Percentiles rank a stretch among this genome's conserved stretches.
Conservation (phyloP, 2,888 invertebrate species). For the Eupeodes latifasciatus region DNA sequence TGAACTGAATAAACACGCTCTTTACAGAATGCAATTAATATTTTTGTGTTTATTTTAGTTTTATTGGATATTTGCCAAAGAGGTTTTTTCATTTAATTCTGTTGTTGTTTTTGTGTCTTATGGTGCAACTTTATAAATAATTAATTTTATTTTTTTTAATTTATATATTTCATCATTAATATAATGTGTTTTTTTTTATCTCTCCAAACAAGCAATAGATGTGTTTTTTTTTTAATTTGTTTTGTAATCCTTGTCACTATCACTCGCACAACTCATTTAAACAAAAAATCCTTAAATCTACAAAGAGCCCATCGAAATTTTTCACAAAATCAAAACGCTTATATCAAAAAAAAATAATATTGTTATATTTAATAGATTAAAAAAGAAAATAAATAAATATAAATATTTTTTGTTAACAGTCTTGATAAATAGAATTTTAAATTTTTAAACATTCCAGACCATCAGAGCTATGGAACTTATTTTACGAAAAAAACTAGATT, state of each 20-base stretch:
- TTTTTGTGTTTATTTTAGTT: conserved; percentile 36
- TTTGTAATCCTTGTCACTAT: conserved; percentile 25
- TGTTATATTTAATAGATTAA: not conserved
- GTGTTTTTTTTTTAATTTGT: conserved; percentile 39
- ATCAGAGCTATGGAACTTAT: conserved; percentile 91
- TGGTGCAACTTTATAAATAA: not conserved
- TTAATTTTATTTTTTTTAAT: not conserved
- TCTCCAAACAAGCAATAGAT: not conserved
- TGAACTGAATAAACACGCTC: conserved; percentile 41
- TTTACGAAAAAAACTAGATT: conserved; percentile 89
- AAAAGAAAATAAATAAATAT: not conserved
- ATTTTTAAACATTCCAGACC: conserved; percentile 85
- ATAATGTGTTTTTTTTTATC: not conserved
- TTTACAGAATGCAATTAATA: conserved; percentile 54
- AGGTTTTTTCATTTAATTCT: not conserved
- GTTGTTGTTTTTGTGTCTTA: conserved; percentile 26
- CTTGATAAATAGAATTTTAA: conserved; percentile 22
- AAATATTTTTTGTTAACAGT: conserved; percentile 11
- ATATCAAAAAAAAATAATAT: not conserved
- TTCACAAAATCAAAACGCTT: not conserved
- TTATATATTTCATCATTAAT: not conserved
- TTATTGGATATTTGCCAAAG: conserved; percentile 54
- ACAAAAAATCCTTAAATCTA: conserved; percentile 82
- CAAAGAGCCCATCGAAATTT: conserved; percentile 43
- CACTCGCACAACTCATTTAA: conserved; percentile 74